Percentiles rank a stretch among this genome's conserved stretches.
phyloP scores from a whole-genome alignment of 2,888 invertebrate species.

The Cephus sareptanus region DNA sequence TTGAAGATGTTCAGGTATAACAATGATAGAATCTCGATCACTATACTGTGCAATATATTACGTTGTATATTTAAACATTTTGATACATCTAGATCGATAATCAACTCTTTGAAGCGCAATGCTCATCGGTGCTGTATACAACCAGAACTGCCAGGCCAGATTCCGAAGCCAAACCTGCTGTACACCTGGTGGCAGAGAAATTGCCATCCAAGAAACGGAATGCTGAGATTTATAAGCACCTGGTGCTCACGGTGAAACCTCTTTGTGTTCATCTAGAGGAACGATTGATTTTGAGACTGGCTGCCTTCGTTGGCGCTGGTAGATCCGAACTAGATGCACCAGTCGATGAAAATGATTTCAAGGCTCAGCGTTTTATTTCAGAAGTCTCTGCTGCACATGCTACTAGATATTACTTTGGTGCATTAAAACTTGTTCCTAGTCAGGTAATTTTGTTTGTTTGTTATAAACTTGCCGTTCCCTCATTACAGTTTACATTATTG shows the following conservation, averaged over 20 bases:
- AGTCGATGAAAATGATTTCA: conserved; percentile 82
- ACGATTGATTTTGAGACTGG: conserved; percentile 79
- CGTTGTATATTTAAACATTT: neutral
- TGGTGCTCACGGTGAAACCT: conserved; percentile 84
- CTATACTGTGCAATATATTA: conserved; percentile 11
- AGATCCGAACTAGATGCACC: conserved; percentile 70
- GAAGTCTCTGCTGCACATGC: conserved; percentile 85
- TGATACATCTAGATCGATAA: conserved; percentile 47
- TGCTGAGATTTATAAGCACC: conserved; percentile 89
- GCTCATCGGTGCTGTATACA: conserved; percentile 86
- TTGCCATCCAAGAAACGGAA: conserved; percentile 75
- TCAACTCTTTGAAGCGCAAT: conserved; percentile 86
- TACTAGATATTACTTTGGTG: conserved; percentile 88
- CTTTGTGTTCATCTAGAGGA: conserved; percentile 91
- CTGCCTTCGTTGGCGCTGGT: conserved; percentile 72
- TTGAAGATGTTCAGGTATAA: conserved; percentile 79
- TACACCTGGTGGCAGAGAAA: conserved; percentile 84
- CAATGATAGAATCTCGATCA: conserved; percentile 78
- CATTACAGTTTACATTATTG: conserved; percentile 20
- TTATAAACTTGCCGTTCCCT: neutral
- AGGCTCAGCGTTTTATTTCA: conserved; percentile 81
- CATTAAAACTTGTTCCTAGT: conserved; percentile 81
- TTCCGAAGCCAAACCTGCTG: conserved; percentile 74
- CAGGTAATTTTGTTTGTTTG: conserved; percentile 68
- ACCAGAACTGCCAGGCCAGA: conserved; percentile 68